Evolutionary conservation across 2,888 invertebrate genomes (phyloP), one percentile per base, ranked within the genome.

Genomic region (Sesamia inferens): DNA sequence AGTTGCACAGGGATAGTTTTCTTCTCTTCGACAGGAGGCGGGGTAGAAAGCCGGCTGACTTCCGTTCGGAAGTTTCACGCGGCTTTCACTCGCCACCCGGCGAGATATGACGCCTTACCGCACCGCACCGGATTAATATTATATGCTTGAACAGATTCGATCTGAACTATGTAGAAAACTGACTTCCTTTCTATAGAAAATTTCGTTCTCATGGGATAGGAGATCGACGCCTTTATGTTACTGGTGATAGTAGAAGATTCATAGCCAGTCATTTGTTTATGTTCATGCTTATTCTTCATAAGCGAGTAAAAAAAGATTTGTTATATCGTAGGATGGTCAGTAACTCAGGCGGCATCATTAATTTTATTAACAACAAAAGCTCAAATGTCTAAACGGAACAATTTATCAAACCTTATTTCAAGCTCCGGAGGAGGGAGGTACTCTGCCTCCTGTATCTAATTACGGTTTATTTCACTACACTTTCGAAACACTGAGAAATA

Each of bases 31-130:
- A 84, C 91, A 81, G 92, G 92, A 93, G 94, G 94, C 89, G 92
- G 94, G 94, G 94, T 95, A 95, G 95, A 95, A 95, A 95, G 95
- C 93, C 90, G 92, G 86, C 90, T 88, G 81, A 91, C 93, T 95
- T 95, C 95, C 95, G 95, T 90, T 94, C 92, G 92, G 93, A 93
- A 93, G 94, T 95, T 95, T 95, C 95, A 90, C 94, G 92, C 87
- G 90, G 94, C 95, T 96, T 96, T 96, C 95, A 93, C 95, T 94
- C 86, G 90, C 84, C 82, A 85, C 85, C 85, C 85, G 84, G 83
- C 85, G 89, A 91, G 90, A 91, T 92, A 89, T 90, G 89, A 90
- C 89, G 90, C 88, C 88, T 88, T 85, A 76, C 87, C 82, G 87
- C 83, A 84, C 77, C 78, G 71, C 83, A 87, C 82, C 87, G 86